phyloP scores from a whole-genome alignment of 2,888 invertebrate genomes.

The Eudemis profundana region DNA sequence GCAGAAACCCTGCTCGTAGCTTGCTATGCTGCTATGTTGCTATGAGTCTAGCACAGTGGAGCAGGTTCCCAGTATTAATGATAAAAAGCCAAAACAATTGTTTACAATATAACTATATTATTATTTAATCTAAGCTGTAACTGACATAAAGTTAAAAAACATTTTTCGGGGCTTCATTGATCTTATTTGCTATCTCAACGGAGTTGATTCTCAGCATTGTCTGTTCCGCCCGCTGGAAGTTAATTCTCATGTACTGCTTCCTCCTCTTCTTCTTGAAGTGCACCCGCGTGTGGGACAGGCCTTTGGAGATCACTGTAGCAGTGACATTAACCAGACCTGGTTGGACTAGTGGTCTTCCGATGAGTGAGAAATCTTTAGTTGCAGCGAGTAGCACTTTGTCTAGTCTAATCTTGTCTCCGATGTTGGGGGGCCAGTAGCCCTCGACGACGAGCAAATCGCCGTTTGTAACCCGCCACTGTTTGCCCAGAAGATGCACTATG shows the following conservation, averaged over 20 bases:
- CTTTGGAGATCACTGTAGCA: slow-evolving; percentile 94
- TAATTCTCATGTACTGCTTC: slow-evolving; percentile 91
- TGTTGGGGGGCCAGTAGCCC: slow-evolving; percentile 93
- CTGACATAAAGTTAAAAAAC: slow-evolving; percentile 57
- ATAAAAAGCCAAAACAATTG: slow-evolving; percentile 41
- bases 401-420: slow-evolving; percentile 91
- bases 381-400: slow-evolving; percentile 94
- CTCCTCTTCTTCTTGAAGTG: slow-evolving; percentile 90
- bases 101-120: slow-evolving; percentile 36
- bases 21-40: too few relatives aligned
- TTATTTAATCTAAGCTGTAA: slow-evolving; percentile 50
- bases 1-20: too few relatives aligned
- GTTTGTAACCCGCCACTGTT: slow-evolving; percentile 93
- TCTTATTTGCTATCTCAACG: slow-evolving; percentile 85
- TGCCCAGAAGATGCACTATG: slow-evolving; percentile 91
- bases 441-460: slow-evolving; percentile 94
- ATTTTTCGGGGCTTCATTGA: slow-evolving; percentile 79
- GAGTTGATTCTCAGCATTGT: slow-evolving; percentile 92
- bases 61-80: background rate
- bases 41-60: too few relatives aligned
- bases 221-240: slow-evolving; percentile 88
- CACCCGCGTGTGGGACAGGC: slow-evolving; percentile 91
- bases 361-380: slow-evolving; percentile 91
- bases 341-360: slow-evolving; percentile 92
- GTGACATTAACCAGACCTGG: slow-evolving; percentile 89